Evolutionary conservation across 2,113 vertebrate genomes (phyloP).

Genomic region (Speoplatyrhinus poulsoni): DNA sequence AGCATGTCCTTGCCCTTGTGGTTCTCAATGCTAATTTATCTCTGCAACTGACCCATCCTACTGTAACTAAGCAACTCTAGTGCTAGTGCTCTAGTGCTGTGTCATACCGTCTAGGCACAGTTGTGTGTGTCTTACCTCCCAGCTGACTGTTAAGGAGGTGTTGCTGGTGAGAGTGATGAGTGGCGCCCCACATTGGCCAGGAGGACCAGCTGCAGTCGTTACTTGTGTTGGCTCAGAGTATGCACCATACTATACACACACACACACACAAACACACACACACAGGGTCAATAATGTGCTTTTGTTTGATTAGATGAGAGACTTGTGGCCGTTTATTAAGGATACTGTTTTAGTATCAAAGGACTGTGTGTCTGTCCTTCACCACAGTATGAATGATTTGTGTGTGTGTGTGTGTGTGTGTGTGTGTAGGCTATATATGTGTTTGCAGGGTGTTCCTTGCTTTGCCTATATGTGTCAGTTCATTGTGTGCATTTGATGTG

Average conservation of each 20-base stretch:
- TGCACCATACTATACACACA: conserved; percentile 79
- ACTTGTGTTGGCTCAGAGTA: conserved; percentile 86
- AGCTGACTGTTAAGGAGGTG: conserved; percentile 84
- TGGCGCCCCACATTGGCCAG: conserved; percentile 88
- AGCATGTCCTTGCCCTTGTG: no score
- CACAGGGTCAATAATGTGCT: neutral
- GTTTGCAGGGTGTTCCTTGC: neutral
- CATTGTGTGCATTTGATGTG: no score
- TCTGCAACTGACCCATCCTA: no score
- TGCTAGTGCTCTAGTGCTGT: neutral
- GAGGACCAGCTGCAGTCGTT: conserved; percentile 91
- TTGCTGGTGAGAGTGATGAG: conserved; percentile 83
- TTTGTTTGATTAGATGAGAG: conserved; percentile 4
- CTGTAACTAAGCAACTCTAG: no score
- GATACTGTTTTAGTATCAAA: neutral
- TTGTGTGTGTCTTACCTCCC: conserved; percentile 88
- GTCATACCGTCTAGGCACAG: neutral
- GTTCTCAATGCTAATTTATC: no score
- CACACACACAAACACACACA: neutral
- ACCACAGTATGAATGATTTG: neutral
- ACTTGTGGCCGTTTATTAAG: neutral
- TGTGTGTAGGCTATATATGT: neutral
- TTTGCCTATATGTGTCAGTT: neutral
- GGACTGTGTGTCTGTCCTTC: neutral
- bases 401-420: conserved; percentile 4